Base-by-base conservation (phyloP, 2,797 vertebrate genomes). In the Sebastes taczanowskii region DNA sequence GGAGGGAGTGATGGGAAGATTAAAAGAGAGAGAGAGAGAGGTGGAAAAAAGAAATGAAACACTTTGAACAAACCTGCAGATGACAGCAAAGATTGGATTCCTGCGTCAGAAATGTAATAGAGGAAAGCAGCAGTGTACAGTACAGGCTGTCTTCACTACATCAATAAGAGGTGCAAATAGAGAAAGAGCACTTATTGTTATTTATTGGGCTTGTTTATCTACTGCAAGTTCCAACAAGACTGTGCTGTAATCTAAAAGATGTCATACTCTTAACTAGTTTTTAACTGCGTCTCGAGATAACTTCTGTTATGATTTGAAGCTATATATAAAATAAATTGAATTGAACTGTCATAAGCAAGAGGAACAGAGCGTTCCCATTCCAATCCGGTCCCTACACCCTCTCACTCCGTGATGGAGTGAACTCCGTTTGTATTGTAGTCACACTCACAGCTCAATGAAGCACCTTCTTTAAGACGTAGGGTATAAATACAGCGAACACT, bases 1-100 rank as follows among this genome's bases (percentile, higher is more conserved):
- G 42, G 85, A 85, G 30, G 70, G 71, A 83, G 25, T 5, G 79
- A 82, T 58, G 62, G 56, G n/a, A 73, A 58, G 76, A 84, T 58
- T 65, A 77, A 71, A 69, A 23, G 61, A 75, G 66, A 69, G 30
- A 53, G 30, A 59, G 30, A 53, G 65, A 56, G 59, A 61, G 59
- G 29, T 32, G 25, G 30, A n/a, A 16, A 35, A 34, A 29, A 14
- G 20, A 63, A 38, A 63, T 63, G 22, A 42, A 25, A 62, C 30
- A 34, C 60, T 62, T 62, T 62, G 60, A 13, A 38, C 13, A 42
- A 22, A 64, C 53, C 53, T 56, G 53, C 11, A 23, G 53, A 25
- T 52, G 46, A 52, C 46, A 52, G 46, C 46, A 52, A 6, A 59
- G 11, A 7, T 62, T 11, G n/a, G 10, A 62, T 35, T 35, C 30